Evolutionary conservation across 2,888 invertebrate species (phyloP).

Genomic region (Clistopyga incitator): DNA sequence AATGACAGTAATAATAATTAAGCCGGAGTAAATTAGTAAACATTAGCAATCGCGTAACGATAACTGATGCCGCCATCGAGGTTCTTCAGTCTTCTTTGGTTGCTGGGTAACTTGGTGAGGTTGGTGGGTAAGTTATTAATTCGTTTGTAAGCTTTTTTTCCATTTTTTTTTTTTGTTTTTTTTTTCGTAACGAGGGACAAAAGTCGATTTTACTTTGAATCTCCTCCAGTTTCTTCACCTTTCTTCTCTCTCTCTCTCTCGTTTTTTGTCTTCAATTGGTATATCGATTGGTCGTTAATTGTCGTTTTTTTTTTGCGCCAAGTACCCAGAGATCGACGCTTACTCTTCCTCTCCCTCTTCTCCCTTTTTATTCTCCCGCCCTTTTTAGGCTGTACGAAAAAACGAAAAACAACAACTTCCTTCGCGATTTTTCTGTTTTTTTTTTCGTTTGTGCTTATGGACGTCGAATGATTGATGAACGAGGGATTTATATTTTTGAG

Average conservation of each 20-base stretch:
- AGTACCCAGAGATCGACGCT: constrained; percentile 61
- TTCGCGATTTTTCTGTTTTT: constrained; percentile 21
- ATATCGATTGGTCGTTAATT: constrained; percentile 43
- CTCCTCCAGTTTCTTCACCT: constrained; percentile 24
- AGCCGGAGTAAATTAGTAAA: constrained; percentile 69
- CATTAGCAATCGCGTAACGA: constrained; percentile 77
- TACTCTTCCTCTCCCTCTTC: constrained; percentile 1
- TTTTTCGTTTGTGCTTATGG: no score
- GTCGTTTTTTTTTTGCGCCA: constrained; percentile 49
- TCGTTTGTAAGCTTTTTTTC: constrained; percentile 33
- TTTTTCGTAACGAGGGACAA: constrained; percentile 2
- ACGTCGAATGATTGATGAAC: constrained; percentile 79
- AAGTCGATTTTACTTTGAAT: constrained; percentile 3
- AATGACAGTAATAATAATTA: constrained; percentile 68
- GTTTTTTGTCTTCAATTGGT: constrained; percentile 15
- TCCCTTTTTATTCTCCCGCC: constrained; percentile 40
- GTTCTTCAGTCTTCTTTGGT: constrained; percentile 87
- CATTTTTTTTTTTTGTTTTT: constrained; percentile 42
- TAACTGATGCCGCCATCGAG: constrained; percentile 82
- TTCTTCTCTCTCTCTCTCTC: no score
- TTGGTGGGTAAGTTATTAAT: constrained; percentile 67
- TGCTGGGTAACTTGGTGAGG: constrained; percentile 85
- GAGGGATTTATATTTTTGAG: no score
- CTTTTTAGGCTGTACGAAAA: background rate
- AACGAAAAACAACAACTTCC: background rate